A percentile compares a stretch with the other conserved stretches of the same genome.
Conservation (phyloP, 92 coral and sea anemone genomes). For the Siderastrea radians region DNA sequence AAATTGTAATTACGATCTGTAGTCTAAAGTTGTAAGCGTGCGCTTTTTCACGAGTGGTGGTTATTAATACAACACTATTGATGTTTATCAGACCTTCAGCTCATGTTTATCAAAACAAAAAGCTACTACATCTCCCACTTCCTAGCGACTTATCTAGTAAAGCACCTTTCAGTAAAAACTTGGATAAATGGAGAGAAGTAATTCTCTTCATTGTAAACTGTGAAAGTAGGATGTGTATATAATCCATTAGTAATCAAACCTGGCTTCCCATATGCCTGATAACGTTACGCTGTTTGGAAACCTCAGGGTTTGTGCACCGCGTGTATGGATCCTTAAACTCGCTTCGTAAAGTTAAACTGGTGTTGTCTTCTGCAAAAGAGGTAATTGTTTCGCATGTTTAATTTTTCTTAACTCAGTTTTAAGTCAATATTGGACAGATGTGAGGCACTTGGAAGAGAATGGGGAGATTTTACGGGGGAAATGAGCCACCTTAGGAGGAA, state of each 20-base stretch:
- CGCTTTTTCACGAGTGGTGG: background rate
- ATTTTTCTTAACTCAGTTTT: too few species aligned
- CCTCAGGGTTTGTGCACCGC: too few species aligned
- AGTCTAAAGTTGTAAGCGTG: background rate
- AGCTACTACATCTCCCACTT: background rate
- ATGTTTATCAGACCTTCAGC: background rate
- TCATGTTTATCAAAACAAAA: background rate
- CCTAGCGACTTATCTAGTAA: background rate
- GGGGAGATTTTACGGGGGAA: too few species aligned
- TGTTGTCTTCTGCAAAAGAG: too few species aligned
- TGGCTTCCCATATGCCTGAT: too few species aligned
- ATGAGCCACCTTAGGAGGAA: too few species aligned
- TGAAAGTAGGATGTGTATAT: background rate
- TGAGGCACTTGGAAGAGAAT: too few species aligned
- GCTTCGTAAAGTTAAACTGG: too few species aligned
- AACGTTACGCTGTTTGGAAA: too few species aligned
- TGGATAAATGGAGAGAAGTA: background rate
- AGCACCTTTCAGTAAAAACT: background rate
- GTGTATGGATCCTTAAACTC: too few species aligned
- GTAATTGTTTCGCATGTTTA: too few species aligned
- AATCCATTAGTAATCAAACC: background rate
- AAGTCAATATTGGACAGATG: too few species aligned
- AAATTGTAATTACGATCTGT: background rate
- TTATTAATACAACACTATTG: background rate
- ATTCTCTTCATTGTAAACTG: background rate